Conservation (phyloP, 1,140 invertebrate species). For the Melipona quadrifasciata region DNA sequence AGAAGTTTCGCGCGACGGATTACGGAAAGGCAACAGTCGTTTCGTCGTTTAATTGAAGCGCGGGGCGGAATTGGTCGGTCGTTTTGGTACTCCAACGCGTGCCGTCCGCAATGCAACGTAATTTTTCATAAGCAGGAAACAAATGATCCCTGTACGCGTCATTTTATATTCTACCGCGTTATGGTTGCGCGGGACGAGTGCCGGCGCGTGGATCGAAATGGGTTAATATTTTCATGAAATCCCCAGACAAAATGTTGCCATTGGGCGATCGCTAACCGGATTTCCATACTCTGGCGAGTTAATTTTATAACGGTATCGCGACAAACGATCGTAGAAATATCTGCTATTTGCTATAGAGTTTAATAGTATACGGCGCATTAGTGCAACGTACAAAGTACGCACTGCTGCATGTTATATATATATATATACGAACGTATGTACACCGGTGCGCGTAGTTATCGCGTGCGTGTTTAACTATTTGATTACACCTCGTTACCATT, state of each 20-base stretch:
- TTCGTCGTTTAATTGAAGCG: slow-evolving; percentile 4
- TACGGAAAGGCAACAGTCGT: background rate
- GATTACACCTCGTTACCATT: background rate
- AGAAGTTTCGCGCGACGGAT: background rate
- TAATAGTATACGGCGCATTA: slow-evolving; percentile 13
- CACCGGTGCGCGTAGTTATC: background rate
- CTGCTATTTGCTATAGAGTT: slow-evolving; percentile 34
- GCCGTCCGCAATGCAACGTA: background rate
- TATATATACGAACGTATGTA: too few species aligned
- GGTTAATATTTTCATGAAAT: slow-evolving; percentile 53
- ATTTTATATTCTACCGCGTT: slow-evolving; percentile 18
- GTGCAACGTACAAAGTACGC: background rate
- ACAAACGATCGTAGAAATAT: slow-evolving; percentile 37
- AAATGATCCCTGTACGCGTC: slow-evolving; percentile 9
- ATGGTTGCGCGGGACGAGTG: background rate
- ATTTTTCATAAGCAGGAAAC: slow-evolving; percentile 31
- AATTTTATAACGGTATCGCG: slow-evolving; percentile 40
- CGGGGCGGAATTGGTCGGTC: background rate
- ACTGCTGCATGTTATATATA: too few species aligned
- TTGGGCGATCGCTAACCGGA: slow-evolving; percentile 24
- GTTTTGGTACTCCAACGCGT: background rate
- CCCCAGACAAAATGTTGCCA: background rate
- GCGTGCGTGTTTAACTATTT: background rate
- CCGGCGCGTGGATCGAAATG: slow-evolving; percentile 25
- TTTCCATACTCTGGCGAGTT: slow-evolving; percentile 37